Evolutionary conservation across 2,113 vertebrate species (phyloP).

Genomic region (Tor tambroides): DNA sequence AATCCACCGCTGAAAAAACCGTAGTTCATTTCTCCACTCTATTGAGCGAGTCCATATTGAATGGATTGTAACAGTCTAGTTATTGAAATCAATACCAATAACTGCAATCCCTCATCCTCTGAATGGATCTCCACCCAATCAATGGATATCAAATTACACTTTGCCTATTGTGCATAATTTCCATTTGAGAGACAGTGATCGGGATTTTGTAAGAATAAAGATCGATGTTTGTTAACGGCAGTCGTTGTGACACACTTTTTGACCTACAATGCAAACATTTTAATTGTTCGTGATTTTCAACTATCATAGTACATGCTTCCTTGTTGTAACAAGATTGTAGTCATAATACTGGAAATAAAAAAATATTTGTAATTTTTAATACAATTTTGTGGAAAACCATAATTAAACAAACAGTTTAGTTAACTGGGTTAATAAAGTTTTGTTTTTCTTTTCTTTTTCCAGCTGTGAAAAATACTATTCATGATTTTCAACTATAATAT

Average conservation of each 20-base stretch:
- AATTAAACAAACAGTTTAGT: not conserved
- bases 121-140: constrained; percentile 75
- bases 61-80: constrained; percentile 79
- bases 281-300: not conserved
- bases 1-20: constrained; percentile 20
- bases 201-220: constrained; percentile 55
- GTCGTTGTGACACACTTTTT: constrained; percentile 21
- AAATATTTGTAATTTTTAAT: not conserved
- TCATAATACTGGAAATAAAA: not conserved
- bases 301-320: not conserved
- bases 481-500: not conserved
- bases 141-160: constrained; percentile 78
- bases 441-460: too few species aligned
- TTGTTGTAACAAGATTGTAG: not conserved
- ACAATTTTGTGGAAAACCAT: not conserved
- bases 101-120: constrained; percentile 77
- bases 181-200: constrained; percentile 62
- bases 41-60: constrained; percentile 67
- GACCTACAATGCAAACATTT: constrained; percentile 1
- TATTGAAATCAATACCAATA: constrained; percentile 86
- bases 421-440: too few species aligned
- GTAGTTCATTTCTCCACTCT: constrained; percentile 53
- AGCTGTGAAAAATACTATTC: not conserved
- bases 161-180: constrained; percentile 71
- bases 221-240: constrained; percentile 34